Base-by-base conservation (phyloP, 2,113 vertebrate genomes). In the Genyomyrus donnyi region DNA sequence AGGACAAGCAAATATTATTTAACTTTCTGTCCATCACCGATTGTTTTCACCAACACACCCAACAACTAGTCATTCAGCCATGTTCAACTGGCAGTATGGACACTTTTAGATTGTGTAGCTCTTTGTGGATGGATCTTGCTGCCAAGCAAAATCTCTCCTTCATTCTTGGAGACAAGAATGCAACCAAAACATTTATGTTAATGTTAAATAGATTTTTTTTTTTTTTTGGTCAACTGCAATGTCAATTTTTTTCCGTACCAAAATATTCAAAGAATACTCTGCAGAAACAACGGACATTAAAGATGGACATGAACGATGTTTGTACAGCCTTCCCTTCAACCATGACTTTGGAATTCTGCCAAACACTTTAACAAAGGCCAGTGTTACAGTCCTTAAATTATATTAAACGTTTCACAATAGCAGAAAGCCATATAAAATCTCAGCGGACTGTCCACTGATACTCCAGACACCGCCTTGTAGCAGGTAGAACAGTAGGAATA, bases 31-130 rank as follows among this genome's bases (percentile, higher is more conserved):
- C 56, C 90, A 87, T 91, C 87, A 85, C 88, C 89, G 93, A 94
- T 92, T 93, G 92, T 92, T 92, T 91, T 70, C 93, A 93, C 94
- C 93, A 93, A 91, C 50, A 70, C 87, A 88, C 91, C 91, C 92
- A 17, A 92, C 92, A 91, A 91, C 85, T 92, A 90, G 85, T 42
- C 74, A 80, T 39, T 80, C 74, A 39, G 17, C 74, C 31, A 80
- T 80, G 74, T 42, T 80, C 35, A 35, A 80, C 74, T 91, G 91
- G 45, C 88, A 88, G 45, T 8, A 92, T 91, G 91, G 92, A 91
- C 90, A 93, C 91, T 93, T 92, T 91, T 50, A 84, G 58, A 88
- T 89, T 90, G 39, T 17, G 92, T 90, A 84, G 86, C 84, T 88
- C 24, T 85, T 49, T 11, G 6, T 49, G 74, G 74, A 80, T 80